Percentiles rank a stretch among this genome's conserved stretches.
Evolutionary conservation across 2,888 invertebrate genomes (phyloP).

Genomic region (Andrena chrysosceles): DNA sequence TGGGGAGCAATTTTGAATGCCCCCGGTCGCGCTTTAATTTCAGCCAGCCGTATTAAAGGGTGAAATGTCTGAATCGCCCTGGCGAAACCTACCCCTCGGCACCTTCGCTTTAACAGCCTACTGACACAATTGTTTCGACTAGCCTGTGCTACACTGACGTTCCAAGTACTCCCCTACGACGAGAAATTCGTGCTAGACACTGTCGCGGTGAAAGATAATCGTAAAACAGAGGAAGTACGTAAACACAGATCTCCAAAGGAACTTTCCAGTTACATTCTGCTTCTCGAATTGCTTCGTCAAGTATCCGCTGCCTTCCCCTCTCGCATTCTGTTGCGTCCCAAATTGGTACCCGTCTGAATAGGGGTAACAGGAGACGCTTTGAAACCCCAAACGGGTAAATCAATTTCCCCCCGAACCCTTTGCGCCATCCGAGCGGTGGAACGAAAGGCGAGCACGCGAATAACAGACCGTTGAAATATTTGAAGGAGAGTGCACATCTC

Average conservation of each 20-base stretch:
- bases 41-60: constrained; percentile 17
- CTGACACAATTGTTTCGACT: background rate
- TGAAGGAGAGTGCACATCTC: constrained; percentile 95
- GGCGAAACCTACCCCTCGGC: background rate
- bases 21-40: constrained; percentile 34
- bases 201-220: too few species aligned
- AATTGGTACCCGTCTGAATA: too few species aligned
- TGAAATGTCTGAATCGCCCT: constrained; percentile 15
- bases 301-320: too few species aligned
- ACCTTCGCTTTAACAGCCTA: constrained; percentile 3
- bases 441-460: constrained; percentile 6
- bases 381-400: background rate
- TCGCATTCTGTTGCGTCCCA: too few species aligned
- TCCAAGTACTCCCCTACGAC: background rate
- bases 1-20: constrained; percentile 29
- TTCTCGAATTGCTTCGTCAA: too few species aligned
- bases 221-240: too few species aligned
- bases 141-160: background rate
- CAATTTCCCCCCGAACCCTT: background rate
- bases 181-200: background rate
- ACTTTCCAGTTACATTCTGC: too few species aligned
- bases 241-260: too few species aligned
- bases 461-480: constrained; percentile 35
- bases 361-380: background rate
- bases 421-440: background rate